Base-by-base conservation (phyloP, 92 coral and sea anemone species). In the Umimayanthus kanabou region DNA sequence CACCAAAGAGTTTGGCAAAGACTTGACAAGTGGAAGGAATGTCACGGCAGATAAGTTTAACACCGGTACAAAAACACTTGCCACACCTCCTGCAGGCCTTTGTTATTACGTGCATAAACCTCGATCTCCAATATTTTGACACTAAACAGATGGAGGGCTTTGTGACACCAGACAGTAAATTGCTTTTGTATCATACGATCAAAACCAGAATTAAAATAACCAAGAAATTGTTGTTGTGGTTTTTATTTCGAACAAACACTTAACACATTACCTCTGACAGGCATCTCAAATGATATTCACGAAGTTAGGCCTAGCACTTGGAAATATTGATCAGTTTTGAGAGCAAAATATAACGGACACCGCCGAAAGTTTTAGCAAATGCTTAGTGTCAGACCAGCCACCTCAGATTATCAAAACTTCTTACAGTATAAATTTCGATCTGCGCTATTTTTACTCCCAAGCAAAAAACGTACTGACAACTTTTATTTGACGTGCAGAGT, bases 31-130 rank as follows among this genome's bases (percentile, higher is more conserved):
- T 23, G 78, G 65, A 69, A 72, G 79, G 64, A 29, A 30, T 83
- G 87, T 83, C 87, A 70, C 87, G 78, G 77, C 66, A 25, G 76
- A 47, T n/a, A 69, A 69, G 15, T 83, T 67, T 33, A 33, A 33
- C 14, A 71, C 64, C 78, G 65, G 87, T 43, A 28, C 65, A 28
- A 64, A 43, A 66, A 39, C 28, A 45, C 37, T 11, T 23, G 78
- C 67, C 87, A 83, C 87, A 83, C 87, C 87, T 83, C 29, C 50
- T 47, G 4, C 23, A 33, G 28, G 26, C 8, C 23, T 29, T 53
- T 14, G 70, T 81, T 83, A 83, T 81, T 83, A 83, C 87, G 78
- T 83, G 43, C 47, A 39, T 82, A 83, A 61, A 61, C 69, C 45
- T 47, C 14, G 40, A 70, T 25, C 45, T 47, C 14, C n/a, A 70